Evolutionary conservation across 1,140 invertebrate species (phyloP).

Genomic region (Uloborus diversus): DNA sequence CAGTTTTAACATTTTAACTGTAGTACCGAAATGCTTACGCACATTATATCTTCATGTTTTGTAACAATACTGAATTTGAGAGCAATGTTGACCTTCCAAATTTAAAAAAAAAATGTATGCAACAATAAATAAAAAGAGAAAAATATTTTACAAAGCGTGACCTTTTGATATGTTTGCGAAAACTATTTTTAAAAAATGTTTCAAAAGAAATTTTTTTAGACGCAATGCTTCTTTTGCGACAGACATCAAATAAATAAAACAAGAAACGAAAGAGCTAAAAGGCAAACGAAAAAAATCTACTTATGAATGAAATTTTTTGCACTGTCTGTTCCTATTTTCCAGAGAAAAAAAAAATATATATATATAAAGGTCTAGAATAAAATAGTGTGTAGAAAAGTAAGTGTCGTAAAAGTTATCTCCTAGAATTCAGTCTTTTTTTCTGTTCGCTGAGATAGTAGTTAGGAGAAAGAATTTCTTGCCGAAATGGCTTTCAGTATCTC

Average conservation of each 20-base stretch:
- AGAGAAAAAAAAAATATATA: conserved; percentile 43
- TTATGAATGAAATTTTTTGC: conserved; percentile 44
- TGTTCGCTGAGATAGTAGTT: conserved; percentile 21
- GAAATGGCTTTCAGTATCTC: conserved; percentile 45
- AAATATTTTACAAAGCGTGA: too few relatives aligned
- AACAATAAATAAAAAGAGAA: too few relatives aligned
- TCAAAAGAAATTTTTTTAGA: conserved; percentile 30
- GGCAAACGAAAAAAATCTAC: conserved; percentile 27
- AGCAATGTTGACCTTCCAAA: too few relatives aligned
- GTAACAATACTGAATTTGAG: too few relatives aligned
- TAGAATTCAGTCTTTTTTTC: conserved; percentile 46
- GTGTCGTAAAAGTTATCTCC: conserved; percentile 55
- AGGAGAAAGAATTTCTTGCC: conserved; percentile 17
- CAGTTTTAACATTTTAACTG: too few relatives aligned
- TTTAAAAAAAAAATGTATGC: too few relatives aligned
- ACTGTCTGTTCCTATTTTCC: conserved; percentile 43
- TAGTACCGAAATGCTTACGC: too few relatives aligned
- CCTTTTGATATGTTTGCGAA: conserved; percentile 9
- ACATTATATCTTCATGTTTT: too few relatives aligned
- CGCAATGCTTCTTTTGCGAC: conserved; percentile 10
- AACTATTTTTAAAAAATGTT: conserved; percentile 35
- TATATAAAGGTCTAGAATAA: conserved; percentile 43
- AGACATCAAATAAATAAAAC: not conserved
- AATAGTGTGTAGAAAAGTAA: conserved; percentile 49
- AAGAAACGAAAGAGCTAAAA: not conserved